These are phyloP conservation scores for Sylvia atricapilla DNA, from an alignment of 2,113 vertebrate genomes.

Conservation along the genomic window DNA sequence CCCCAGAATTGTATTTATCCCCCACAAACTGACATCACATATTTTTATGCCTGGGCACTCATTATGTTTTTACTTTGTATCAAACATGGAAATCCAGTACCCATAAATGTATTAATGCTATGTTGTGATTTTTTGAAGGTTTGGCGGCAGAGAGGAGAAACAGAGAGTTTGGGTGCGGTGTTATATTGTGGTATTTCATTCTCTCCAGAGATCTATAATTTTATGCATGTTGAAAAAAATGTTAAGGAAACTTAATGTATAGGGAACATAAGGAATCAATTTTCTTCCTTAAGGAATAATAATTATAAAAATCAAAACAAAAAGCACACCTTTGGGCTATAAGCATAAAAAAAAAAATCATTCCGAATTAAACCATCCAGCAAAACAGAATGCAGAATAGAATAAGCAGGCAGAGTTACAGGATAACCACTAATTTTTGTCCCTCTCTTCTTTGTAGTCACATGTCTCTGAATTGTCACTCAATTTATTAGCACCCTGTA, in stretches of 20 bases:
- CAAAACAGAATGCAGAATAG: background rate
- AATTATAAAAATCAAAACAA: background rate
- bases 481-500: constrained; percentile 1
- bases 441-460: background rate
- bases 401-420: background rate
- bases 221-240: constrained; percentile 67
- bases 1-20: background rate
- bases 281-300: constrained; percentile 23
- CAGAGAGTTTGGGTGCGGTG: background rate
- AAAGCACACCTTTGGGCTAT: constrained; percentile 62
- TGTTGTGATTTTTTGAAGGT: constrained; percentile 18
- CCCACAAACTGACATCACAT: background rate
- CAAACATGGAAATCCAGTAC: background rate
- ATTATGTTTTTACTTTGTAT: constrained; percentile 13
- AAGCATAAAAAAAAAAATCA: constrained; percentile 12
- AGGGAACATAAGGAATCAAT: constrained; percentile 72
- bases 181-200: constrained; percentile 57
- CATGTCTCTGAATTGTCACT: background rate
- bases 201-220: constrained; percentile 64
- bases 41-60: background rate
- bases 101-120: constrained; percentile 7
- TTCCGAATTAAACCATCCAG: background rate
- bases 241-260: constrained; percentile 53
- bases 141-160: constrained; percentile 51
- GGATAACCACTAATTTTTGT: background rate